phyloP scores from a whole-genome alignment of 1,140 invertebrate genomes.

The Conus betulinus region DNA sequence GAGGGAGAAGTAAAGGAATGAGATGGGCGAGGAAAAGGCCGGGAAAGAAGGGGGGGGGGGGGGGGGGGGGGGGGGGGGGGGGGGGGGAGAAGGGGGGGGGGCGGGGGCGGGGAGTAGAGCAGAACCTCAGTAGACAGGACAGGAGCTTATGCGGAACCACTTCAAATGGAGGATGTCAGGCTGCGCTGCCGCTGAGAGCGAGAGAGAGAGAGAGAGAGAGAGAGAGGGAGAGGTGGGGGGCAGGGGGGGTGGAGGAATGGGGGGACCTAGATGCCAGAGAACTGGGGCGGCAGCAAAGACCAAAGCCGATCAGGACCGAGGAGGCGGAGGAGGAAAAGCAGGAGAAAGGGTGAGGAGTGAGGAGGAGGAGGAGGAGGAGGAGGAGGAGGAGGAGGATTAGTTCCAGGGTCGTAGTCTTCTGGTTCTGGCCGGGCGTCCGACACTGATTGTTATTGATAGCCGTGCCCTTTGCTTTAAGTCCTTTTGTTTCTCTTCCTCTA shows the following conservation, averaged over 20 bases:
- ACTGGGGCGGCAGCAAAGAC: neutral
- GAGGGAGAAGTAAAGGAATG: too few relatives aligned
- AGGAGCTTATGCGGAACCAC: too few relatives aligned
- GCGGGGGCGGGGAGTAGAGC: too few relatives aligned
- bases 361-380: neutral
- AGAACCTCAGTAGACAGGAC: too few relatives aligned
- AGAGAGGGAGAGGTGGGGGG: neutral
- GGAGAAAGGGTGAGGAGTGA: neutral
- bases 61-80: too few relatives aligned
- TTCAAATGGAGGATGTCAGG: too few relatives aligned
- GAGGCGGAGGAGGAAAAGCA: neutral
- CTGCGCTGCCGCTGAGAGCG: too few relatives aligned
- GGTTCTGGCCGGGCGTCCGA: neutral
- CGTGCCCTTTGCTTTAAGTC: slow-evolving; percentile 2
- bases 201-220: too few relatives aligned
- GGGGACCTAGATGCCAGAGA: neutral
- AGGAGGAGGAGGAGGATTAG: slow-evolving; percentile 12
- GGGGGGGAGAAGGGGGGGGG: too few relatives aligned
- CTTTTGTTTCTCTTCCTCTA: neutral
- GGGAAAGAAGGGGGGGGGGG: too few relatives aligned
- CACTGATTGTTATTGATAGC: slow-evolving; percentile 17
- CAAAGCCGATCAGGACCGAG: slow-evolving; percentile 8
- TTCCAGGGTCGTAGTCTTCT: neutral
- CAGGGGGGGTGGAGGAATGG: neutral
- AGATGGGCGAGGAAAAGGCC: too few relatives aligned